Base-by-base conservation (phyloP, 2,113 vertebrate genomes). In the Shinisaurus crocodilurus region DNA sequence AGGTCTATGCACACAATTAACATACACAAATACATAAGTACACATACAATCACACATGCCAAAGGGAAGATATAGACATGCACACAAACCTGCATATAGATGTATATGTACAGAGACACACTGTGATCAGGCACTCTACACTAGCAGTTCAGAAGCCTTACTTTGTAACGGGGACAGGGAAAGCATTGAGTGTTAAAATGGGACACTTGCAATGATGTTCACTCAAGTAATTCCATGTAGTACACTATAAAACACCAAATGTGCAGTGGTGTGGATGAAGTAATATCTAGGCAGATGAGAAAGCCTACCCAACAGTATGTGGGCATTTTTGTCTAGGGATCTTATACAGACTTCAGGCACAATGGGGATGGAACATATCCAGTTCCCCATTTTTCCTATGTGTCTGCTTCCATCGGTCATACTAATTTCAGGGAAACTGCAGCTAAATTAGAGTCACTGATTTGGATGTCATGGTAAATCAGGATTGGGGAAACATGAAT, bases 391-490 rank as follows among this genome's bases (percentile, higher is more conserved):
- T 27, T 79, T 40, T 20, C 23, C 57, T 6, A 74, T 10, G 10
- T 65, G n/a, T 43, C 63, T 70, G 45, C 57, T 79, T 85, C 70
- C 12, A 65, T 80, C n/a, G 25, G 9, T 15, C 29, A 43, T 80
- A 12, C 45, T 88, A 48, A 37, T 69, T 81, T 70, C 45, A 69
- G 13, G 43, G 43, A 45, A 12, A 70, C 3, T 50, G 63, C 34
- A 69, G 34, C n/a, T n/a, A n/a, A n/a, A n/a, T n/a, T n/a, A n/a
- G n/a, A n/a, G n/a, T 15, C 57, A 9, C 48, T 86, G n/a, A 86
- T 86, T 72, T 79, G 50, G 54, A 82, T 63, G 50, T 75, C 79
- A 75, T 37, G 20, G 69, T 82, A 87, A 65, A 90, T 82, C 75
- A 86, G 63, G 75, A 86, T 40, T 86, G 5, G 9, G 88, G 50